phyloP scores from a whole-genome alignment of 2,888 invertebrate genomes.

The Drosophila pseudotalamancana region DNA sequence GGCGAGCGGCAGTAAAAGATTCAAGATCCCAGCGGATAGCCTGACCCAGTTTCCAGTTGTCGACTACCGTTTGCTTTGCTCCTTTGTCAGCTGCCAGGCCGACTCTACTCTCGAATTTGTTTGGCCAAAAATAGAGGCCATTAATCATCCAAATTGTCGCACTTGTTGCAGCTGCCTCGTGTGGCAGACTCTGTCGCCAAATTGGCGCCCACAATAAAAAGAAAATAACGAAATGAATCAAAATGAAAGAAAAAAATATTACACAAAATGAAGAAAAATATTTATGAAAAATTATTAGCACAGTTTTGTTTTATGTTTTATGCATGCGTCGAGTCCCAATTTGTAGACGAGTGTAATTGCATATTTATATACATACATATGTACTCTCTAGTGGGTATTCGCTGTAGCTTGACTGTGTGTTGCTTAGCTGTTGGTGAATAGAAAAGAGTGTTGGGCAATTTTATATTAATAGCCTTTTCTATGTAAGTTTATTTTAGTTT shows the following conservation, averaged over 20 bases:
- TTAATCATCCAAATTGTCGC: constrained; percentile 57
- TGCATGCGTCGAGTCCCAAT: constrained; percentile 13
- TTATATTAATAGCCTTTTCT: background rate
- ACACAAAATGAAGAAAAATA: background rate
- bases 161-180: constrained; percentile 60
- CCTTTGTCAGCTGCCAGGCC: background rate
- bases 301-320: constrained; percentile 43
- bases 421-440: background rate
- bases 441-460: constrained; percentile 7
- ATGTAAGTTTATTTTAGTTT: background rate
- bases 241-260: background rate
- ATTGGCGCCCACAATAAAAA: constrained; percentile 49
- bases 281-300: constrained; percentile 50
- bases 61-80: constrained; percentile 34
- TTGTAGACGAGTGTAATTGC: constrained; percentile 1
- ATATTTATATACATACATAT: background rate
- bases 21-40: constrained; percentile 35
- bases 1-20: constrained; percentile 3
- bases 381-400: background rate
- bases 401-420: constrained; percentile 1
- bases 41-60: constrained; percentile 46
- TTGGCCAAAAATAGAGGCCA: constrained; percentile 47
- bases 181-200: constrained; percentile 52
- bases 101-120: background rate
- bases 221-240: background rate